A percentile compares a stretch with the other conserved stretches of the same genome.
These are phyloP conservation scores for Cebuella pygmaea DNA, from an alignment of 2,797 vertebrate species.

Conservation along the genomic window DNA sequence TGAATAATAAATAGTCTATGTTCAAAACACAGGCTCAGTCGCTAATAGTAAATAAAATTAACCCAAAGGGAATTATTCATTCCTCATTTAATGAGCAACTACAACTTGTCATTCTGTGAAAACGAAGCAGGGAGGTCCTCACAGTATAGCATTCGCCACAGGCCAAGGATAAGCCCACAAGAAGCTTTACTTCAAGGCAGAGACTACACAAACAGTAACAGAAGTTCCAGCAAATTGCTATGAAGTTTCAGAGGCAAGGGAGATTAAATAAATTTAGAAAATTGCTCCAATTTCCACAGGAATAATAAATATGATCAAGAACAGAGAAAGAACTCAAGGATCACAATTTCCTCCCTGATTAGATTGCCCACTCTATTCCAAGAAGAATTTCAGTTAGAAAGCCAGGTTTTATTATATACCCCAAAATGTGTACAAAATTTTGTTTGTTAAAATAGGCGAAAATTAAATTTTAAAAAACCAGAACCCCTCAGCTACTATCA, in stretches of 20 bases:
- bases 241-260: constrained; percentile 10
- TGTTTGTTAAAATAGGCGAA: constrained; percentile 30
- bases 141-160: background rate
- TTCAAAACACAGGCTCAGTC: background rate
- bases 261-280: constrained; percentile 52
- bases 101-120: constrained; percentile 1
- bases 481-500: constrained; percentile 29
- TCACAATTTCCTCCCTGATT: constrained; percentile 47
- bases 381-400: constrained; percentile 61
- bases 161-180: background rate
- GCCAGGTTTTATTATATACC: background rate
- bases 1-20: constrained; percentile 12
- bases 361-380: background rate
- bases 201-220: constrained; percentile 3
- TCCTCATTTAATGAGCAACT: constrained; percentile 5
- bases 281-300: constrained; percentile 34
- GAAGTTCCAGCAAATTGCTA: constrained; percentile 35
- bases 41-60: constrained; percentile 14
- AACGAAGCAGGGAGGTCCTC: background rate
- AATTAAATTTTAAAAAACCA: constrained; percentile 62
- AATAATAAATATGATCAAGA: constrained; percentile 62
- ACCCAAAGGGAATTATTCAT: constrained; percentile 11
- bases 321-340: background rate
- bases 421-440: constrained; percentile 56
- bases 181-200: background rate